These are phyloP conservation scores for Cydia strobilella DNA, from an alignment of 1,140 invertebrate genomes.

Conservation along the genomic window DNA sequence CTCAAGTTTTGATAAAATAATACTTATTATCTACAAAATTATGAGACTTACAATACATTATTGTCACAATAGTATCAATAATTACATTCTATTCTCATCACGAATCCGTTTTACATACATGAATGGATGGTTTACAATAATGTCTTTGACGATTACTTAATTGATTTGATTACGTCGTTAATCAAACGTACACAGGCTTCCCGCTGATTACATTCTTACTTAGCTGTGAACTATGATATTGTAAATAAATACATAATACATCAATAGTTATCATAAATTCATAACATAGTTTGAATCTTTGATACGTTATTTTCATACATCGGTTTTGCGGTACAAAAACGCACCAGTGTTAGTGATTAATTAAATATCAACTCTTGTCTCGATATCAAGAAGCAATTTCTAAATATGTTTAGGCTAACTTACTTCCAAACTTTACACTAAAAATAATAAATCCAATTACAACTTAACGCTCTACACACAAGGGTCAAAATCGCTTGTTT, in stretches of 20 bases:
- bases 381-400: no score
- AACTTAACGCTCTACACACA: background rate
- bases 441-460: background rate
- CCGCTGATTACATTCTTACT: background rate
- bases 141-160: background rate
- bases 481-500: background rate
- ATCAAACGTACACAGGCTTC: background rate
- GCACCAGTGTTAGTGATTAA: no score
- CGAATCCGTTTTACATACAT: background rate
- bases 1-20: background rate
- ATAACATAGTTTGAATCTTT: no score
- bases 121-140: slow-evolving; percentile 1
- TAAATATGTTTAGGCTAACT: slow-evolving; percentile 5
- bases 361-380: no score
- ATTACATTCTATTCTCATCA: background rate
- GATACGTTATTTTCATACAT: no score
- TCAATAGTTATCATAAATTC: background rate
- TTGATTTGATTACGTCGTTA: background rate
- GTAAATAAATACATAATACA: background rate
- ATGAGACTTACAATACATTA: background rate
- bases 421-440: slow-evolving; percentile 11
- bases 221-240: background rate
- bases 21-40: background rate
- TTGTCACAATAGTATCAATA: background rate
- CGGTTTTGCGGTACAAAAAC: no score